phyloP scores from a whole-genome alignment of 2,113 vertebrate genomes.

The Campylorhamphus procurvoides region DNA sequence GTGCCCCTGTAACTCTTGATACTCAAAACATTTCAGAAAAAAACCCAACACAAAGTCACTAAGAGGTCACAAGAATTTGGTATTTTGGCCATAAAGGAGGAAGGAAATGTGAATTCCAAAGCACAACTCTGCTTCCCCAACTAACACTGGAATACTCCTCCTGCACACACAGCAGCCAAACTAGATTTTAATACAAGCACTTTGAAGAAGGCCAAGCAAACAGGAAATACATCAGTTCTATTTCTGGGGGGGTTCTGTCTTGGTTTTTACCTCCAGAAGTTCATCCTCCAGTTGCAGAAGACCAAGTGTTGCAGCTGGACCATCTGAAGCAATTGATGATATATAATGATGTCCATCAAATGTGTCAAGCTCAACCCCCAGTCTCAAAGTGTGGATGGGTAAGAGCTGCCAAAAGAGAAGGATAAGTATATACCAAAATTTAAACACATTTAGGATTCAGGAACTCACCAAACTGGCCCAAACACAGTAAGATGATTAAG shows the following conservation, averaged over 20 bases:
- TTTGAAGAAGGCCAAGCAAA: background rate
- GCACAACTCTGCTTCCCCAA: background rate
- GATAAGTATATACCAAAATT: background rate
- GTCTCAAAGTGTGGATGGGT: conserved; percentile 90
- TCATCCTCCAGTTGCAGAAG: conserved; percentile 90
- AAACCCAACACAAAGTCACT: background rate
- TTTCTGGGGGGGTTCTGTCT: background rate
- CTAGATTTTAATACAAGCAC: background rate
- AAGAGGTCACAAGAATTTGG: background rate
- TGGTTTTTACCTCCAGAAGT: conserved; percentile 87
- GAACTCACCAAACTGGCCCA: background rate
- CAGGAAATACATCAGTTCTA: background rate
- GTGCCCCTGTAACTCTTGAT: background rate
- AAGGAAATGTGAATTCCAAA: background rate
- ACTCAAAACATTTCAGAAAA: background rate
- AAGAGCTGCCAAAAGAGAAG: conserved; percentile 78
- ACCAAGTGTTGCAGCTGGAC: conserved; percentile 82
- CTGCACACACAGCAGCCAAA: background rate
- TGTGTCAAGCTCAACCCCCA: conserved; percentile 93
- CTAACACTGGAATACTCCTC: background rate
- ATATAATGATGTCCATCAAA: conserved; percentile 97
- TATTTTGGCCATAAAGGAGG: background rate
- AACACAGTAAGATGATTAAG: background rate
- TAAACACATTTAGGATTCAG: background rate
- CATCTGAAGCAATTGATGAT: conserved; percentile 88